Percentiles rank a stretch among this genome's conserved stretches.
Conservation (phyloP, 37 sponge, comb jelly and placozoan genomes). For the Axinella damicornis region DNA sequence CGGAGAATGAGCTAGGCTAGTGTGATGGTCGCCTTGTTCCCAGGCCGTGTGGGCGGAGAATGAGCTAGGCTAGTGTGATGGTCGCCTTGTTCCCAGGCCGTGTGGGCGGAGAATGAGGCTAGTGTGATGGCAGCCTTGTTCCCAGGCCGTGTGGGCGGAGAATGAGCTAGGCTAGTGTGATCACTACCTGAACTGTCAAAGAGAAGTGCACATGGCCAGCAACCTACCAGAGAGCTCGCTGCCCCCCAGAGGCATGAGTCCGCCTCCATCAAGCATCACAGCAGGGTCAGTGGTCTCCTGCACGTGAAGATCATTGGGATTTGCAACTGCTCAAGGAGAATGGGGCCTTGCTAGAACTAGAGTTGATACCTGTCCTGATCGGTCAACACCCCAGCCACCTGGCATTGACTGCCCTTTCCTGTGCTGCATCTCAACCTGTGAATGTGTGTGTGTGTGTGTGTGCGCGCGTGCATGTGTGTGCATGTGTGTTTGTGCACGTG, state of each 20-base stretch:
- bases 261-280: conserved; percentile 72
- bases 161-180: background rate
- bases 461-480: too few relatives aligned
- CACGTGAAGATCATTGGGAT: background rate
- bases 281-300: conserved; percentile 69
- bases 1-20: too few relatives aligned
- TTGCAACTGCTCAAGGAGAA: background rate
- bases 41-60: too few relatives aligned
- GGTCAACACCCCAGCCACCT: conserved; percentile 84
- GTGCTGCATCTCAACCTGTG: conserved; percentile 76
- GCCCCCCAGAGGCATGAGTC: conserved; percentile 89
- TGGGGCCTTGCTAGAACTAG: conserved; percentile 11
- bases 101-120: too few relatives aligned
- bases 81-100: too few relatives aligned
- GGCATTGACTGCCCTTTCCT: conserved; percentile 84
- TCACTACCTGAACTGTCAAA: background rate
- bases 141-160: too few relatives aligned
- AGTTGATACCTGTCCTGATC: conserved; percentile 39
- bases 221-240: conserved; percentile 67
- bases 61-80: too few relatives aligned
- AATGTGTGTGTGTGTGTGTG: background rate
- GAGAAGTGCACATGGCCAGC: background rate
- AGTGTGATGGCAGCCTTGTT: too few relatives aligned
- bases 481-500: too few relatives aligned
- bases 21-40: too few relatives aligned